Evolutionary conservation across 2,888 invertebrate genomes (phyloP).

Genomic region (Lithophane socia): DNA sequence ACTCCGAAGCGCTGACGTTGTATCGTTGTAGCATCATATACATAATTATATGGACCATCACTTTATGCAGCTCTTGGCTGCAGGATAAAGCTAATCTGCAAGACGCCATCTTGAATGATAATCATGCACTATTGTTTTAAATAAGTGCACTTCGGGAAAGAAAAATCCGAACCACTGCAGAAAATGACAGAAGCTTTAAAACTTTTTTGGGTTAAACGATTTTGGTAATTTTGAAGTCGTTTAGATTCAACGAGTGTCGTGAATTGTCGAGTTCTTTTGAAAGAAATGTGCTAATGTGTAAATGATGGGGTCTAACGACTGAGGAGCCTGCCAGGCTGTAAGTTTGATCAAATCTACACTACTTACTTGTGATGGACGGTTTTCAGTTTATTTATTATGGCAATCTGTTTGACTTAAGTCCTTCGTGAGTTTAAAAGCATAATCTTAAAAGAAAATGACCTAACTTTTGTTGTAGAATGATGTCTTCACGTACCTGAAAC

Average conservation of each 20-base stretch:
- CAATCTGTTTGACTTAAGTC: constrained; percentile 10
- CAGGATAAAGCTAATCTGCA: constrained; percentile 48
- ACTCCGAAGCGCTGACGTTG: constrained; percentile 27
- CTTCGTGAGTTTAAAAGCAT: not conserved
- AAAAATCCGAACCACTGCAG: constrained; percentile 28
- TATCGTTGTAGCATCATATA: constrained; percentile 46
- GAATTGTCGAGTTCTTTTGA: constrained; percentile 46
- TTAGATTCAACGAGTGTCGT: constrained; percentile 29
- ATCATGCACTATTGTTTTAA: constrained; percentile 63
- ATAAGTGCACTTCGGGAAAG: constrained; percentile 57
- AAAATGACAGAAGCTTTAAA: constrained; percentile 45
- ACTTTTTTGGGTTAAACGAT: constrained; percentile 51
- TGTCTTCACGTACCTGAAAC: constrained; percentile 55
- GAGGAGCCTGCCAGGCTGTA: not conserved
- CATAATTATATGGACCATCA: constrained; percentile 61
- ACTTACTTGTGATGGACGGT: constrained; percentile 33
- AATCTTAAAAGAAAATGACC: not conserved
- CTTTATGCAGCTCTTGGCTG: constrained; percentile 43
- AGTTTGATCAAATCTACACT: constrained; percentile 38
- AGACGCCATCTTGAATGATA: constrained; percentile 45
- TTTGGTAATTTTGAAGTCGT: constrained; percentile 48
- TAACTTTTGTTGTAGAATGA: not conserved
- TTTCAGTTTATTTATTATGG: constrained; percentile 22
- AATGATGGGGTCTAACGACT: constrained; percentile 44
- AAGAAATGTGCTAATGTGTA: constrained; percentile 48